Base-by-base conservation (phyloP, 2,113 vertebrate species). In the Ochotona princeps region DNA sequence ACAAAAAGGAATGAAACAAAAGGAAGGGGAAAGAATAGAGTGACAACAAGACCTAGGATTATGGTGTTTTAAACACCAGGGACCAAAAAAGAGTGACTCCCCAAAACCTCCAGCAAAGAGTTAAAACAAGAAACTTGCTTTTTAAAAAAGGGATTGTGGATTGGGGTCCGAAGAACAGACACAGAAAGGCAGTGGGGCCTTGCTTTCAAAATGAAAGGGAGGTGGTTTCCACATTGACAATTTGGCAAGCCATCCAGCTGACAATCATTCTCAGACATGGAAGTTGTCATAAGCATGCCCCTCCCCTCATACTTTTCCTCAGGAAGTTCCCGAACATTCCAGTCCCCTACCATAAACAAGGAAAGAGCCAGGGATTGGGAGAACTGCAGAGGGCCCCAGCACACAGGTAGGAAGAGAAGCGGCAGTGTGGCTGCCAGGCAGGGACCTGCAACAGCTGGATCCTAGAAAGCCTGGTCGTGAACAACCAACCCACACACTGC, bases 291-390 rank as follows among this genome's bases (percentile, higher is more conserved):
- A 5, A 44, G 51, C 28, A 7, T 28, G 8, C 8, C 25, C 38
- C 23, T 47, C 7, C 54, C 38, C 32, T 1, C 1, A 14, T n/a
- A 8, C 47, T 11, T 60, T 26, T 75, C 61, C 30, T 87, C 44
- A 63, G 44, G 67, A 44, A 60, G 47, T 23, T 75, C 21, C 60
- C 32, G 13, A 69, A 61, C 49, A 18, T 25, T 69, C 63, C 26
- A 44, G 44, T 32, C 28, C 76, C 23, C 26, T 54, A 4, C 1
- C 1, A 18, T 2, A 25, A 32, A 15, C 15, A 20, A 0, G 1
- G n/a, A 35, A 78, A 76, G 79, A 38, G 61, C 84, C 61, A 15
- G 72, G 26, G n/a, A 20, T 75, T 49, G 47, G 84, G 32, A 82
- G 47, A 74, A 21, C 15, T 8, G 28, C 32, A 30, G 18, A 69